Conservation (phyloP, 2,113 vertebrate species). For the Puffinus mauretanicus region DNA sequence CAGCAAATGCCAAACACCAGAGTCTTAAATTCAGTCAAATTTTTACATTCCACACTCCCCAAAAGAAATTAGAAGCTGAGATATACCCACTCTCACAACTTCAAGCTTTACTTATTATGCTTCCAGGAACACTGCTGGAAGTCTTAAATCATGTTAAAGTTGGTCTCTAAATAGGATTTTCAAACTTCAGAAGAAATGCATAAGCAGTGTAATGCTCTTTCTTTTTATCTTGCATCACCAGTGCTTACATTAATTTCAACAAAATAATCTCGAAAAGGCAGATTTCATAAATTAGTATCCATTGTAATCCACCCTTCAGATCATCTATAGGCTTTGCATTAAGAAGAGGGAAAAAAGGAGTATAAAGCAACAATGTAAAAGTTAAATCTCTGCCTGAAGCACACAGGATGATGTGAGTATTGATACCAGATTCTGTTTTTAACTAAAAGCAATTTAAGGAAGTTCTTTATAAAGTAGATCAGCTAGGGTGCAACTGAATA, state of each 20-base stretch:
- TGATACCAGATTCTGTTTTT: constrained; percentile 32
- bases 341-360: neutral
- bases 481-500: neutral
- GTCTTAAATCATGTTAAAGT: constrained; percentile 56
- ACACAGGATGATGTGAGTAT: neutral
- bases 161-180: constrained; percentile 63
- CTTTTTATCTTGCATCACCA: constrained; percentile 71
- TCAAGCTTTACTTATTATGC: constrained; percentile 5
- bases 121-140: constrained; percentile 51
- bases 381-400: constrained; percentile 56
- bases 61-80: neutral
- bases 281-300: constrained; percentile 58
- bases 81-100: neutral
- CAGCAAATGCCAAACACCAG: neutral
- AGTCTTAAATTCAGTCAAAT: neutral
- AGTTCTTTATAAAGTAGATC: constrained; percentile 6
- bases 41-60: neutral
- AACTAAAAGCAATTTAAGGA: constrained; percentile 46
- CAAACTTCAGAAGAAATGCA: constrained; percentile 56
- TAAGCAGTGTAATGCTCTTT: constrained; percentile 55
- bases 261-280: constrained; percentile 71
- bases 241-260: constrained; percentile 65
- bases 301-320: constrained; percentile 35
- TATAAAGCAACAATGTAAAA: constrained; percentile 32
- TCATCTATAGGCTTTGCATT: constrained; percentile 32